Base-by-base conservation (phyloP, 2,888 invertebrate species). In the Muscina levida region DNA sequence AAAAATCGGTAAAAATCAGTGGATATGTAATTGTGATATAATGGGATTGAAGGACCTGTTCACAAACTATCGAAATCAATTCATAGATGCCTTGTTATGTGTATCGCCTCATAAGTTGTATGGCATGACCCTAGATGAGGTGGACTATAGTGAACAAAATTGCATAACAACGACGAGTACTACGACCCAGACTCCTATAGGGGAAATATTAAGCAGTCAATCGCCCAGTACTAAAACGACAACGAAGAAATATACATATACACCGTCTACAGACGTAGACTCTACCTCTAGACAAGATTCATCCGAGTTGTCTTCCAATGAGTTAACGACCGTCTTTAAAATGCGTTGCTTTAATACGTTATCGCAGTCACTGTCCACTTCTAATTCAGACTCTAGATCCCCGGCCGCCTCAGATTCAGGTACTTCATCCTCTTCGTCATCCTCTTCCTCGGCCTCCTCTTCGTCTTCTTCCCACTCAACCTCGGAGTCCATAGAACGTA, bases 21-120 rank as follows among this genome's bases (percentile, higher is more conserved):
- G 88, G 88, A 10, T 75, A 1, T 89, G 89, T 66, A 78, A 86
- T 71, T 89, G 89, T 26, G 19, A 84, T 0, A 62, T 89, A 1
- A 48, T 71, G 2, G 73, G 83, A 0, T 44, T 89, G 2, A 74
- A 84, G 0, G n/a, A 81, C 0, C 82, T 85, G 39, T 88, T 86
- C 44, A 37, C 51, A 0, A 42, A 56, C 0, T 83, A 84, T 65
- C 82, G 83, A 1, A 77, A 62, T 26, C 72, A 82, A 0, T 89
- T 89, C 74, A 74, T 87, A 17, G 87, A 85, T 56, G 53, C 74
- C 0, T 85, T 88, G 0, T 88, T 86, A 37, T 89, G 89, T 68
- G 85, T 84, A 3, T 66, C 76, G 11, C 89, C 89, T 0, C 72
- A 81, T 11, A 8, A 51, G 0, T 75, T 85, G 0, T 87, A 84